Evolutionary conservation across 2,888 invertebrate species (phyloP).

Genomic region (Nomada lathburiana): DNA sequence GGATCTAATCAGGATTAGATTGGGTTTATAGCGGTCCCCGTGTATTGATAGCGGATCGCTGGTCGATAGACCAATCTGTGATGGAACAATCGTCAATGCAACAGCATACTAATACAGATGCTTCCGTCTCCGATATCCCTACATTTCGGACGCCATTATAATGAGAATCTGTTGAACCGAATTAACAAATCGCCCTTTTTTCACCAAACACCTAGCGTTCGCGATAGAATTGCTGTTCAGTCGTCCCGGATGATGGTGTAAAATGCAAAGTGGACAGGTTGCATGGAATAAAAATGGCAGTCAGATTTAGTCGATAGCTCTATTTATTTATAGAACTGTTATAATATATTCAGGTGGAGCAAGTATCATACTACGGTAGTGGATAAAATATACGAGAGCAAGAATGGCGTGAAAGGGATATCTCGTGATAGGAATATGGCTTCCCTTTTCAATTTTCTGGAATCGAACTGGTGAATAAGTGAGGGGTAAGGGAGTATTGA

Average conservation of each 20-base stretch:
- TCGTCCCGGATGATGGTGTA: neutral
- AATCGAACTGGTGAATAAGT: no score
- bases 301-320: neutral
- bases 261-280: neutral
- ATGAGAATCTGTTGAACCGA: conserved; percentile 16
- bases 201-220: neutral
- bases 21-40: conserved; percentile 30
- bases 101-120: conserved; percentile 45
- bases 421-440: neutral
- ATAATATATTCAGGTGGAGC: neutral
- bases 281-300: neutral
- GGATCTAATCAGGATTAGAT: conserved; percentile 58
- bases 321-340: neutral
- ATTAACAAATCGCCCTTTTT: conserved; percentile 1
- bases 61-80: conserved; percentile 53
- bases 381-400: neutral
- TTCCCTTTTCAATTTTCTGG: no score
- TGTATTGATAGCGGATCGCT: conserved; percentile 47
- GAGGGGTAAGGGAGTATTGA: no score
- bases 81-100: conserved; percentile 48
- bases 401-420: neutral
- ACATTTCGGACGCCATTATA: conserved; percentile 27
- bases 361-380: no score
- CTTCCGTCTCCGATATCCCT: conserved; percentile 23
- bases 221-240: neutral